phyloP scores from a whole-genome alignment of 2,113 vertebrate species.

The Poeciliopsis prolifica region DNA sequence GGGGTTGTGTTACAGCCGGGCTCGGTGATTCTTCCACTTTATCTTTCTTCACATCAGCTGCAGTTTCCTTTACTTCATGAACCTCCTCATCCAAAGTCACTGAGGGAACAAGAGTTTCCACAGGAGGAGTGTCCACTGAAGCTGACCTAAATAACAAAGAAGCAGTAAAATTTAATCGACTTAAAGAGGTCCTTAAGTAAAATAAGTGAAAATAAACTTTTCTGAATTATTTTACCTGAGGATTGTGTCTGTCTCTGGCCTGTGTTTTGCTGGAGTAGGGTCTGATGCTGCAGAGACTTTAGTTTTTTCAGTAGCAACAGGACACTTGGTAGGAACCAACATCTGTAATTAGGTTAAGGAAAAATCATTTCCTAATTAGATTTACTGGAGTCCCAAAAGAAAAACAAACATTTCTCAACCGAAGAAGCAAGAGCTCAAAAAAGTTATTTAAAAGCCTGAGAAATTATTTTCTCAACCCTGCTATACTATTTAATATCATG shows the following conservation, averaged over 20 bases:
- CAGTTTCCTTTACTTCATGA: constrained; percentile 14
- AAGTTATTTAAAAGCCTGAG: not conserved
- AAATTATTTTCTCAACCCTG: too few species aligned
- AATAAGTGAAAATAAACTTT: not conserved
- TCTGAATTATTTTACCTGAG: constrained; percentile 50
- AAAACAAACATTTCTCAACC: not conserved
- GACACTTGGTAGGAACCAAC: constrained; percentile 71
- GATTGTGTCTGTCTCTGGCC: constrained; percentile 39
- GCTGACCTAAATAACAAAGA: constrained; percentile 52
- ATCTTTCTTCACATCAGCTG: constrained; percentile 36
- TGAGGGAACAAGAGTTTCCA: constrained; percentile 54
- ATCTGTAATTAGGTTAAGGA: constrained; percentile 43
- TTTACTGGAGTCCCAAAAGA: not conserved
- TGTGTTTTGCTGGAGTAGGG: constrained; percentile 17
- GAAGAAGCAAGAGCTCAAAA: not conserved
- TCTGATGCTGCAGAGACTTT: constrained; percentile 27
- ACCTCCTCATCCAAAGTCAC: constrained; percentile 32
- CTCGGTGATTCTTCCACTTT: constrained; percentile 73
- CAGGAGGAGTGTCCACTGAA: constrained; percentile 59
- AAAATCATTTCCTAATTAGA: not conserved
- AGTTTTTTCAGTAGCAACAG: constrained; percentile 16
- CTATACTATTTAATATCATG: too few species aligned
- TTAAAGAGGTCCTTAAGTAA: not conserved
- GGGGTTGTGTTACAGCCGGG: constrained; percentile 61
- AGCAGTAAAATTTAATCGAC: not conserved